Evolutionary conservation across 2,888 invertebrate species (phyloP).

Genomic region (Choreutis nemorana): DNA sequence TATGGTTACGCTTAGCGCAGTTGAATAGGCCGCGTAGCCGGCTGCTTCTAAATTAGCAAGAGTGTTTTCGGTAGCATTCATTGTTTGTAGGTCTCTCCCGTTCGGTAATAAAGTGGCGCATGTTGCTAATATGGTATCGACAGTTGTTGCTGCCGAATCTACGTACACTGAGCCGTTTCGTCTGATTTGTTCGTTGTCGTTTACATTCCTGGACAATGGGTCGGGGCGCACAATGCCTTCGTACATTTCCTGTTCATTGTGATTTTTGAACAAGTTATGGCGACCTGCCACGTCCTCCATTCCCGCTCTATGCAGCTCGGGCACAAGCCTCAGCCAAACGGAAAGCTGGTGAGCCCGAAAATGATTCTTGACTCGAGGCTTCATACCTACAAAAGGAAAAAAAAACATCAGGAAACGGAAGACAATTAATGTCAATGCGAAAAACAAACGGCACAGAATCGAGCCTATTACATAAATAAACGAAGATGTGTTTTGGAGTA

Average conservation of each 20-base stretch:
- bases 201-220: conserved; percentile 73
- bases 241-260: conserved; percentile 88
- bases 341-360: conserved; percentile 94
- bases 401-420: too few species aligned
- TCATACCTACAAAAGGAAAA: too few species aligned
- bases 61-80: conserved; percentile 72
- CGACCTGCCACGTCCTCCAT: conserved; percentile 89
- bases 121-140: conserved; percentile 75
- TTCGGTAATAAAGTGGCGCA: conserved; percentile 71
- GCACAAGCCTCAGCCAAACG: conserved; percentile 93
- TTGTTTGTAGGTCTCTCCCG: conserved; percentile 55
- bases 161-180: conserved; percentile 58
- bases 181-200: conserved; percentile 68
- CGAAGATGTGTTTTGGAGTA: too few species aligned
- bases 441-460: too few species aligned
- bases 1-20: conserved; percentile 79
- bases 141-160: conserved; percentile 72
- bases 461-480: too few species aligned
- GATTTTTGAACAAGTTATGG: conserved; percentile 89
- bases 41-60: conserved; percentile 82
- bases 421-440: too few species aligned
- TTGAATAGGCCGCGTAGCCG: conserved; percentile 78
- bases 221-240: conserved; percentile 89
- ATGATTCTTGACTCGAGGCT: conserved; percentile 90
- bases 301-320: conserved; percentile 86